These are phyloP conservation scores for Paraescarpia echinospica DNA, from an alignment of 1,140 invertebrate genomes.

Conservation along the genomic window DNA sequence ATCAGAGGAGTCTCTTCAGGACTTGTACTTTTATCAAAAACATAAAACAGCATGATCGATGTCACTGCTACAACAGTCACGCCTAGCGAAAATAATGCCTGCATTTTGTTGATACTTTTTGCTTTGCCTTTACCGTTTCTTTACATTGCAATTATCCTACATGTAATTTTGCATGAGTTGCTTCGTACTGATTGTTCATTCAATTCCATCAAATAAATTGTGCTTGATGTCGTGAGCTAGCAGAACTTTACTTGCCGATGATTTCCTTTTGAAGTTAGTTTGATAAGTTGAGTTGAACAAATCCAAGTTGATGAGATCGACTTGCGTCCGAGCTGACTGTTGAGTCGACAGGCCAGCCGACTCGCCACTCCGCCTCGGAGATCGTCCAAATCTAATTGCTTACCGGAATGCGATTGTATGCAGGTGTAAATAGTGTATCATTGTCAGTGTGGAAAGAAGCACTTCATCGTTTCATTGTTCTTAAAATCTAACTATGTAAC, in stretches of 20 bases:
- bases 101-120: background rate
- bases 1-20: background rate
- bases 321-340: too few relatives aligned
- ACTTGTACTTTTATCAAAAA: background rate
- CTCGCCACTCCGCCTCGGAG: background rate
- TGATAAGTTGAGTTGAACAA: too few relatives aligned
- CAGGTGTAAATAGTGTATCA: background rate
- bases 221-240: background rate
- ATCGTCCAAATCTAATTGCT: background rate
- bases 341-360: too few relatives aligned
- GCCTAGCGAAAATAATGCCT: background rate
- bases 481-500: background rate
- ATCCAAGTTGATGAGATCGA: too few relatives aligned
- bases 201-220: background rate
- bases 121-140: too few relatives aligned
- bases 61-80: background rate
- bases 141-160: background rate
- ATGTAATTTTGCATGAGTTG: too few relatives aligned
- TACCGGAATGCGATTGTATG: background rate
- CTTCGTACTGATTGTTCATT: background rate
- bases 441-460: background rate
- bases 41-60: conserved; percentile 1
- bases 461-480: background rate
- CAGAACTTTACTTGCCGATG: background rate
- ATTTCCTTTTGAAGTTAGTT: background rate